These are phyloP conservation scores for Silurus aristotelis DNA, from an alignment of 2,797 vertebrate species.

Conservation along the genomic window DNA sequence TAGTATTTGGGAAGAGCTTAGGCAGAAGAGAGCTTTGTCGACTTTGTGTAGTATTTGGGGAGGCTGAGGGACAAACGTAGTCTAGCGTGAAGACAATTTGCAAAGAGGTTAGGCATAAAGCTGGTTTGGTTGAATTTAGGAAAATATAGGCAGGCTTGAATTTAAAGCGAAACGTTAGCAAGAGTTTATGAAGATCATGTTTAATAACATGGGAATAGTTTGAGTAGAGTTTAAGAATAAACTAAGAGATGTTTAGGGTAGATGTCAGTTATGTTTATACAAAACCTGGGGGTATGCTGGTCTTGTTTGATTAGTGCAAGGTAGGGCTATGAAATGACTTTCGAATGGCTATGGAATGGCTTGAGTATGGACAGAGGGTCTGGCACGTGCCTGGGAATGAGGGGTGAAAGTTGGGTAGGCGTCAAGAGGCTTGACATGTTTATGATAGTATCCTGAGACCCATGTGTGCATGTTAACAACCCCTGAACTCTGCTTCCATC, in stretches of 20 bases:
- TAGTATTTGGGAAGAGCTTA: neutral
- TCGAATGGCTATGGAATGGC: neutral
- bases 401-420: neutral
- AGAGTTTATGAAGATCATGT: neutral
- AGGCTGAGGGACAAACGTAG: neutral
- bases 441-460: conserved; percentile 1
- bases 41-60: neutral
- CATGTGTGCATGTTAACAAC: conserved; percentile 32
- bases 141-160: neutral
- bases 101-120: neutral
- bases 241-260: neutral
- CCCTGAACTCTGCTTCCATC: conserved; percentile 35
- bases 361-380: neutral
- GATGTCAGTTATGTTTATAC: neutral
- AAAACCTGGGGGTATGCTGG: neutral
- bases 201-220: neutral
- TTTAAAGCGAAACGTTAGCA: neutral
- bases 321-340: neutral
- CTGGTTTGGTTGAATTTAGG: neutral
- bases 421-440: conserved; percentile 11
- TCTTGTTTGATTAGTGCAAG: neutral
- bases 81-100: neutral
- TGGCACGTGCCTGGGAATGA: neutral
- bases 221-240: neutral
- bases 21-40: neutral